Percentiles rank a stretch among this genome's conserved stretches.
phyloP scores from a whole-genome alignment of 2,113 vertebrate species.

The Hyaena hyaena region DNA sequence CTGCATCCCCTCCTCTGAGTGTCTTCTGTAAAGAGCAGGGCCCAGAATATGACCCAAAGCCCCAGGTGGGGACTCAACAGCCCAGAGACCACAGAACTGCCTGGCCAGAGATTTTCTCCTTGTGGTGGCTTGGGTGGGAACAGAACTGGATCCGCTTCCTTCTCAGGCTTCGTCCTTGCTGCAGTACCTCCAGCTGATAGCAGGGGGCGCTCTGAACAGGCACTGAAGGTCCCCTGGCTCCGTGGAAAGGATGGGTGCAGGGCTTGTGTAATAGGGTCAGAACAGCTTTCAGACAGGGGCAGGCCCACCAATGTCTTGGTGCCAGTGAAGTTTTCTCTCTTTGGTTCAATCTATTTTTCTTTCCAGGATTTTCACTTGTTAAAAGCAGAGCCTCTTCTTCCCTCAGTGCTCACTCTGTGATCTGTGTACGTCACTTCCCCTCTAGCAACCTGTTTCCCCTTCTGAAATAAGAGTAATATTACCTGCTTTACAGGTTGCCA shows the following conservation, averaged over 20 bases:
- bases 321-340: background rate
- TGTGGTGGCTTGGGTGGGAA: background rate
- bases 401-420: background rate
- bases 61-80: background rate
- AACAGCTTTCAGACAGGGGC: background rate
- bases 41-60: background rate
- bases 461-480: slow-evolving; percentile 13
- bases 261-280: background rate
- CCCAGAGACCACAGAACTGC: background rate
- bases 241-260: background rate
- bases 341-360: background rate
- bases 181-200: background rate
- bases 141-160: background rate
- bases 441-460: slow-evolving; percentile 14
- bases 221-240: background rate
- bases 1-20: background rate
- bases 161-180: background rate
- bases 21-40: background rate
- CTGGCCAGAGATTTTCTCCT: background rate
- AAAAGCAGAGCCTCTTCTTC: background rate
- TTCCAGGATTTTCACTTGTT: background rate
- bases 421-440: background rate
- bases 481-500: background rate
- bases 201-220: background rate
- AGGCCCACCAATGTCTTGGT: background rate